Conservation (phyloP, 2,888 invertebrate species). For the Eumacrocentrus americanus region DNA sequence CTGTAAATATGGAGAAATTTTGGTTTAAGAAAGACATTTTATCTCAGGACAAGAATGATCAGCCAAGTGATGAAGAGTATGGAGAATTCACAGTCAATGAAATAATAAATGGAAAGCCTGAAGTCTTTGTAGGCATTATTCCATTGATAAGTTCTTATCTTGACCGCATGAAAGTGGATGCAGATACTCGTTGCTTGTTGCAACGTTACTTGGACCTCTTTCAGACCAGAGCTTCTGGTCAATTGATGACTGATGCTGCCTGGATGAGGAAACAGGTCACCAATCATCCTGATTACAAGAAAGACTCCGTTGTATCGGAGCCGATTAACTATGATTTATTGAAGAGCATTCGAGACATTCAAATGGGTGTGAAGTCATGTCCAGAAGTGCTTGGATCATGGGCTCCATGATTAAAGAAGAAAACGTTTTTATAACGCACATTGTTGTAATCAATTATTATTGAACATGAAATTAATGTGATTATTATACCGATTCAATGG, state of each 20-base stretch:
- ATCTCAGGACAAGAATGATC: conserved; percentile 62
- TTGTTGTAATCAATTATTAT: no score
- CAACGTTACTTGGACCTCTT: conserved; percentile 95
- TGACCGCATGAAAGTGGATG: conserved; percentile 94
- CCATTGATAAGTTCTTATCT: conserved; percentile 93
- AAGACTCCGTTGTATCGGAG: conserved; percentile 89
- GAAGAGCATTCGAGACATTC: conserved; percentile 74
- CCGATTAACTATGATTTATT: conserved; percentile 89
- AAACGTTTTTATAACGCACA: no score
- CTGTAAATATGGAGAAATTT: conserved; percentile 82
- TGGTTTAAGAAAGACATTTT: conserved; percentile 89
- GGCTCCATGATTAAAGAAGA: no score
- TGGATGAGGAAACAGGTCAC: conserved; percentile 93
- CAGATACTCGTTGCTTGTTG: conserved; percentile 96
- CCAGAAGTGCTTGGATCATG: conserved; percentile 77
- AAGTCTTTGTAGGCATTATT: conserved; percentile 91
- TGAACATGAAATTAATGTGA: no score
- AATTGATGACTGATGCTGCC: conserved; percentile 88
- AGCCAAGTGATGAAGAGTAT: conserved; percentile 65
- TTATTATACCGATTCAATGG: no score
- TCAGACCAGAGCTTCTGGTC: conserved; percentile 83
- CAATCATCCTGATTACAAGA: conserved; percentile 87
- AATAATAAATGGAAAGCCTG: conserved; percentile 94
- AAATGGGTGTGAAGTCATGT: conserved; percentile 73
- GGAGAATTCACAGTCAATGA: conserved; percentile 88